Conservation (phyloP, 1,140 invertebrate genomes). For the Cherax quadricarinatus region DNA sequence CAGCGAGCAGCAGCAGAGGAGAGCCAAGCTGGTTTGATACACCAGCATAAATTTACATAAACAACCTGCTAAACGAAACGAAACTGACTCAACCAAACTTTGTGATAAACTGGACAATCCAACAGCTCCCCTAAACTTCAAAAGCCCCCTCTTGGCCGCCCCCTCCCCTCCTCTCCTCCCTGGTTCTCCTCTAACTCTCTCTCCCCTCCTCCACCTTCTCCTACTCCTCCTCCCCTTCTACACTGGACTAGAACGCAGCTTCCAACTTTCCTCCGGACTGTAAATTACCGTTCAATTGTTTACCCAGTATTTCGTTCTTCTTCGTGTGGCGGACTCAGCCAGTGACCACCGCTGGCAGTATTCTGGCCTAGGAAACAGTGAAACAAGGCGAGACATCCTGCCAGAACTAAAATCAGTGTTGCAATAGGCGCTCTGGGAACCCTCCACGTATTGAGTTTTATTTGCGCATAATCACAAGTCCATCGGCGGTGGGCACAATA, state of each 20-base stretch:
- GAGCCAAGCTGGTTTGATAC: constrained; percentile 35
- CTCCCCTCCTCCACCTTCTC: constrained; percentile 23
- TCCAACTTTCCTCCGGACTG: constrained; percentile 68
- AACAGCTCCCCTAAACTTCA: constrained; percentile 71
- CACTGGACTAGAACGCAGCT: constrained; percentile 68
- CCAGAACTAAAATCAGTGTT: constrained; percentile 60
- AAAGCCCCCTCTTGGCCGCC: constrained; percentile 65
- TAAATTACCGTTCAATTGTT: constrained; percentile 70
- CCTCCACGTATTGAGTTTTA: constrained; percentile 67
- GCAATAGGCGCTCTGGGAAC: constrained; percentile 70
- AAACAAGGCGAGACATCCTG: constrained; percentile 38
- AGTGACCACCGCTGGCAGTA: constrained; percentile 16
- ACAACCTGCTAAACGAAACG: constrained; percentile 67
- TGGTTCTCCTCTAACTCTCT: constrained; percentile 38
- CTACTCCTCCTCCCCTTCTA: constrained; percentile 62
- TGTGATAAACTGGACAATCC: constrained; percentile 71
- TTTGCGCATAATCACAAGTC: constrained; percentile 71
- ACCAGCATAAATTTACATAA: constrained; percentile 64
- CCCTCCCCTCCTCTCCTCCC: background rate
- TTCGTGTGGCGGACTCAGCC: constrained; percentile 33
- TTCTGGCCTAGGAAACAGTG: constrained; percentile 42
- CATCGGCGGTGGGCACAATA: constrained; percentile 69
- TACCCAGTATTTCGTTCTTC: constrained; percentile 65
- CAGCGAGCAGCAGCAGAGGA: background rate
- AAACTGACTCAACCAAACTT: constrained; percentile 69